Evolutionary conservation across 2,888 invertebrate species (phyloP).

Genomic region (Melanophora roralis): DNA sequence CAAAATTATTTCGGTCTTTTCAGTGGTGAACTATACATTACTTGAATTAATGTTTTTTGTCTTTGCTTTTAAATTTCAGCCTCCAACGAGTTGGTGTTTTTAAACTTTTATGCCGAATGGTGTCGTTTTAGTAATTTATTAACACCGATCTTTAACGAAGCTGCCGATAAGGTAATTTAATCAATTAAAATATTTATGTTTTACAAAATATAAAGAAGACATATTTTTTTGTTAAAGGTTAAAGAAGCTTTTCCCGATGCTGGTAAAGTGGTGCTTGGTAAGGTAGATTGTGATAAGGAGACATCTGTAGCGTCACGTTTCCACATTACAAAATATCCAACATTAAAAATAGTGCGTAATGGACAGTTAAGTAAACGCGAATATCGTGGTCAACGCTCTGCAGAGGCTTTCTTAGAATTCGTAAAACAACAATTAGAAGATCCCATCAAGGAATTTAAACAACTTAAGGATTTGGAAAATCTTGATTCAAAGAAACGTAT

Average conservation of each 20-base stretch:
- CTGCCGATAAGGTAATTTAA: constrained; percentile 86
- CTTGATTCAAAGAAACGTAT: constrained; percentile 89
- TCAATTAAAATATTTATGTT: background rate
- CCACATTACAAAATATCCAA: constrained; percentile 99
- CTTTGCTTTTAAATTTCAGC: constrained; percentile 81
- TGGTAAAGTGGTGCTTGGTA: constrained; percentile 94
- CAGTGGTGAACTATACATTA: too few species aligned
- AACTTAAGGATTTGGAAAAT: constrained; percentile 84
- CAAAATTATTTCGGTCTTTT: too few species aligned
- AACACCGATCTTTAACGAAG: constrained; percentile 97
- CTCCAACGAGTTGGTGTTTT: constrained; percentile 96
- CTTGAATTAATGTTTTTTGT: too few species aligned
- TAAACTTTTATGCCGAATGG: constrained; percentile 99
- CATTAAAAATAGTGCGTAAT: constrained; percentile 95
- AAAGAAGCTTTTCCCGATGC: constrained; percentile 85
- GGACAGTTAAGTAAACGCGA: constrained; percentile 93
- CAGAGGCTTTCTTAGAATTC: constrained; percentile 92
- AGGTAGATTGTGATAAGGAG: constrained; percentile 98
- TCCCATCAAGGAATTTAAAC: constrained; percentile 87
- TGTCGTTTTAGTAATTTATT: constrained; percentile 98
- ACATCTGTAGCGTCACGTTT: constrained; percentile 90
- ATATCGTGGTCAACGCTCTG: constrained; percentile 93
- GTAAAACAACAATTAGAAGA: constrained; percentile 92
- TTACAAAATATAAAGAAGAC: background rate
- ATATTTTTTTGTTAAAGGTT: constrained; percentile 66